Evolutionary conservation across 2,797 vertebrate species (phyloP).

Genomic region (Artibeus lituratus): DNA sequence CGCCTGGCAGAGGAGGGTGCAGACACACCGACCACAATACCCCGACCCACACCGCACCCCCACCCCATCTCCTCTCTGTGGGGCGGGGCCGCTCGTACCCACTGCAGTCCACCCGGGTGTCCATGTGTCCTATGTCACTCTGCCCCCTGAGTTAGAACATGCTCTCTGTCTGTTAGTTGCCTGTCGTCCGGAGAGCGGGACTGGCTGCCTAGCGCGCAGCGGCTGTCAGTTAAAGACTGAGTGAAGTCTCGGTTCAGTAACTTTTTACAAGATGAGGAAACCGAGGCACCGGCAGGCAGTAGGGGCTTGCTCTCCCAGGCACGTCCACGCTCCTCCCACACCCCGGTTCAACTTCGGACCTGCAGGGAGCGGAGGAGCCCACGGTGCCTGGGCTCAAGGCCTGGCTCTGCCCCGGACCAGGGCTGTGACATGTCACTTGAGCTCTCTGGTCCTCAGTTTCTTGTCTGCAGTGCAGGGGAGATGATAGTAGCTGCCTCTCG

Average conservation of each 20-base stretch:
- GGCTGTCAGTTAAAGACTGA: neutral
- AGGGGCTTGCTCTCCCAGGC: neutral
- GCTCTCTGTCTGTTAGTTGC: accelerated
- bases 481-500: accelerated
- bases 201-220: accelerated
- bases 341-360: neutral
- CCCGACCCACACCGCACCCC: accelerated
- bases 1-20: neutral
- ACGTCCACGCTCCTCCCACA: neutral
- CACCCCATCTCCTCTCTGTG: accelerated
- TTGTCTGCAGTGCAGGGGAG: neutral
- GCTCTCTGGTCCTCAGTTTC: neutral
- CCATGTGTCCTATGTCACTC: accelerated
- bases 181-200: neutral
- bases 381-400: neutral
- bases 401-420: neutral
- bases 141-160: neutral
- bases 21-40: accelerated
- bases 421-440: neutral
- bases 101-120: neutral
- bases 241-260: neutral
- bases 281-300: neutral
- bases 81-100: accelerated
- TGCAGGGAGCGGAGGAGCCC: neutral
- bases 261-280: neutral